A percentile compares a stretch with the other conserved stretches of the same genome.
Conservation (phyloP, 2,797 vertebrate genomes). For the Hippoglossus hippoglossus region DNA sequence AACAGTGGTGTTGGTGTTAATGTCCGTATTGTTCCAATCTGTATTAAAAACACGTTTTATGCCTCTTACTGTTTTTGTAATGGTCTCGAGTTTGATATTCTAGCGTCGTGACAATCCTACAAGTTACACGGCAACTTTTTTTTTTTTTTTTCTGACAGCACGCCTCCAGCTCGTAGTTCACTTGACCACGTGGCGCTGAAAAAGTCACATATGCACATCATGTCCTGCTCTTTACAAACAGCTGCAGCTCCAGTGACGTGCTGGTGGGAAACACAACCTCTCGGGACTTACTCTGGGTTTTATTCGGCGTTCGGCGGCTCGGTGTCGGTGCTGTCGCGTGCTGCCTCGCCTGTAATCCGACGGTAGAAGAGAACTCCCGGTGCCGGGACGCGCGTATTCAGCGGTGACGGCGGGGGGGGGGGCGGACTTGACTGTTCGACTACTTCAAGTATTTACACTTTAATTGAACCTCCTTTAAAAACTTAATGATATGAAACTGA, state of each 20-base stretch:
- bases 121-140: too few species aligned
- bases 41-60: too few species aligned
- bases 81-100: too few species aligned
- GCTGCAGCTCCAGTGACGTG: accelerated
- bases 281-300: slow-evolving; percentile 67
- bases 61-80: too few species aligned
- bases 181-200: slow-evolving; percentile 73
- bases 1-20: too few species aligned
- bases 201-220: not conserved
- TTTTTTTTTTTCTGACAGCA: slow-evolving; percentile 58
- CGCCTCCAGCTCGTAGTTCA: slow-evolving; percentile 44
- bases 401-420: not conserved
- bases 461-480: accelerated
- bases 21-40: too few species aligned
- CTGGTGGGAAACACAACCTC: not conserved
- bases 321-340: slow-evolving; percentile 15
- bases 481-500: accelerated
- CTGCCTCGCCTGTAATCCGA: slow-evolving; percentile 70
- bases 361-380: slow-evolving; percentile 61
- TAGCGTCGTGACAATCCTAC: too few species aligned
- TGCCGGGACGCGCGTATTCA: slow-evolving; percentile 34
- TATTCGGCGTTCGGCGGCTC: slow-evolving; percentile 66
- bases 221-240: not conserved
- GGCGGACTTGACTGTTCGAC: not conserved
- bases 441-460: not conserved